Conservation (phyloP, 2,113 vertebrate genomes). For the Equus quagga region DNA sequence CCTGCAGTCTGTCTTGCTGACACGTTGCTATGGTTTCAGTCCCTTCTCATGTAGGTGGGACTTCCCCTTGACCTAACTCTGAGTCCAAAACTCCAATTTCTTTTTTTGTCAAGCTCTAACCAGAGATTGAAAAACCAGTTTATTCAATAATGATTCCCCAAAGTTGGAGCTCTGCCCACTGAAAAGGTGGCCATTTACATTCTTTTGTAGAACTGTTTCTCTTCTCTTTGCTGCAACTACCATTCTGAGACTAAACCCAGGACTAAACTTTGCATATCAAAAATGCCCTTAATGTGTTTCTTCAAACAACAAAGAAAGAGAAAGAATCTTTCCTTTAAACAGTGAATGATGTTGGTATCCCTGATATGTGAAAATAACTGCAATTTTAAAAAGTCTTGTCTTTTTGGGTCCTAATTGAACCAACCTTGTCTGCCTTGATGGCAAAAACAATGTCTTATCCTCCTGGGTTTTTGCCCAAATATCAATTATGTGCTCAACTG, state of each 20-base stretch:
- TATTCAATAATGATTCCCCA: not conserved
- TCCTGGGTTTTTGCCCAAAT: not conserved
- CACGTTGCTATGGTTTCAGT: not conserved
- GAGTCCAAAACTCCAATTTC: not conserved
- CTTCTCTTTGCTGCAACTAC: not conserved
- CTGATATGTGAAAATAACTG: not conserved
- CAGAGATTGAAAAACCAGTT: not conserved
- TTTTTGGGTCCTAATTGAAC: not conserved
- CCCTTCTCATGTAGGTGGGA: not conserved
- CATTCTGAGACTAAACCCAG: not conserved
- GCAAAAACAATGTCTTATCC: not conserved
- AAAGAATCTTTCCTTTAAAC: not conserved
- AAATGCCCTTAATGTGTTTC: not conserved
- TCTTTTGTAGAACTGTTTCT: not conserved
- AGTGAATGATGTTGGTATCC: not conserved
- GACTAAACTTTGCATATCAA: not conserved
- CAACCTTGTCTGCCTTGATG: not conserved
- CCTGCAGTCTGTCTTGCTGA: not conserved
- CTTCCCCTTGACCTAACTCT: not conserved
- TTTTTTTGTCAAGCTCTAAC: not conserved
- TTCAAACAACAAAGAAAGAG: not conserved
- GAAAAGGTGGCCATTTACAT: not conserved
- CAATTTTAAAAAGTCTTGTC: not conserved
- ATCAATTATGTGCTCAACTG: not conserved
- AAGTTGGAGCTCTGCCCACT: not conserved